phyloP scores from a whole-genome alignment of 2,888 invertebrate species.

The Apodemia duryi region DNA sequence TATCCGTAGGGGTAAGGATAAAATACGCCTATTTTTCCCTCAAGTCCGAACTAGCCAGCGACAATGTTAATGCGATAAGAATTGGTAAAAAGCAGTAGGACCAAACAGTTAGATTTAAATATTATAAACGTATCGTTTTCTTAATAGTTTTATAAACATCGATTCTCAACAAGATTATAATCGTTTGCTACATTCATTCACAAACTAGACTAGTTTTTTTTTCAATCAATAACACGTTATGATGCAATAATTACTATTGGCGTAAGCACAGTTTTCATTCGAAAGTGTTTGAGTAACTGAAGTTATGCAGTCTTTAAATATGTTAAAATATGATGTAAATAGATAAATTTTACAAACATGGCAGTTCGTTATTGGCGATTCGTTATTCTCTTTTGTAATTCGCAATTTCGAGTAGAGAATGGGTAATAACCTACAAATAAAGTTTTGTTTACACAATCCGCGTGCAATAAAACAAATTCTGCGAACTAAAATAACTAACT shows the following conservation, averaged over 20 bases:
- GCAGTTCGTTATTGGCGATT: conserved; percentile 17
- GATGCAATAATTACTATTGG: conserved; percentile 27
- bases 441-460: conserved; percentile 28
- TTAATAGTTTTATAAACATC: neutral
- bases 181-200: conserved; percentile 34
- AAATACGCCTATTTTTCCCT: too few species aligned
- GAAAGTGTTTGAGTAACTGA: conserved; percentile 41
- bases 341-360: conserved; percentile 3
- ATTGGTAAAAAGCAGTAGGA: too few species aligned
- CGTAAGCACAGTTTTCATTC: conserved; percentile 36
- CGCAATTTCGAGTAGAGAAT: conserved; percentile 26
- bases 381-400: conserved; percentile 26
- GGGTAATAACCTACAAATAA: conserved; percentile 29
- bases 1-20: too few species aligned
- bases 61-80: too few species aligned
- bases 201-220: conserved; percentile 43
- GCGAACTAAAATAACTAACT: neutral
- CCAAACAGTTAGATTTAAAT: too few species aligned
- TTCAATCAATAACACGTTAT: conserved; percentile 33
- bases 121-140: too few species aligned
- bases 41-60: too few species aligned
- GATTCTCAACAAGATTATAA: conserved; percentile 18
- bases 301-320: conserved; percentile 32
- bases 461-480: conserved; percentile 24
- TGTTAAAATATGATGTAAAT: conserved; percentile 33